Conservation (phyloP, 2,888 invertebrate species). For the Morpho achilles region DNA sequence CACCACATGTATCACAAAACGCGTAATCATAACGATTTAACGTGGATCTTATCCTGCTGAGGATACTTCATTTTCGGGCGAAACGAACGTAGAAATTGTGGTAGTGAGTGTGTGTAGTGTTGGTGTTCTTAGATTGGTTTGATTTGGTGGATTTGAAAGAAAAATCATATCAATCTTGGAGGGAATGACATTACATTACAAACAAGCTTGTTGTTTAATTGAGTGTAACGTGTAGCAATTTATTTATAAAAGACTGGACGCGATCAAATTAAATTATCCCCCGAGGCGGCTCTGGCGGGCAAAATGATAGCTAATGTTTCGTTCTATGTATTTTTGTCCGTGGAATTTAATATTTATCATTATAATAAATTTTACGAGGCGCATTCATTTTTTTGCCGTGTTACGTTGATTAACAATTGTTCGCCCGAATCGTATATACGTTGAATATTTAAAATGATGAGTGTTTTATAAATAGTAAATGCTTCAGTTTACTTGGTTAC, state of each 20-base stretch:
- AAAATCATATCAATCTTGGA: no score
- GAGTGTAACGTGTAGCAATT: background rate
- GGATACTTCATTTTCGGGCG: no score
- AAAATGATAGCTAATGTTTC: conserved; percentile 44
- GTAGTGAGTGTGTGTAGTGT: no score
- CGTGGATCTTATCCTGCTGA: no score
- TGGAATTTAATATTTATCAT: conserved; percentile 73
- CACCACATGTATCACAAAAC: no score
- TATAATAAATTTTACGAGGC: conserved; percentile 61
- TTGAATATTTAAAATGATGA: conserved; percentile 15
- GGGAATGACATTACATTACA: no score
- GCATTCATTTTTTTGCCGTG: conserved; percentile 58
- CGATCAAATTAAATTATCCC: conserved; percentile 10
- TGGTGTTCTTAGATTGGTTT: no score
- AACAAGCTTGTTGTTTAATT: no score
- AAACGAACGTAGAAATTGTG: no score
- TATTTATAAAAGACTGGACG: background rate
- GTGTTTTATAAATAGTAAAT: background rate
- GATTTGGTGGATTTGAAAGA: no score
- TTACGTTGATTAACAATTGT: conserved; percentile 62
- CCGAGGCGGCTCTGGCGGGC: conserved; percentile 33
- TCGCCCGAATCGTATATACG: conserved; percentile 15
- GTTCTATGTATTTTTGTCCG: conserved; percentile 38
- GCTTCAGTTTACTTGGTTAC: no score
- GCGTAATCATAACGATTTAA: no score